Conservation (phyloP, 2,888 invertebrate genomes). For the Cephus rjabovi region DNA sequence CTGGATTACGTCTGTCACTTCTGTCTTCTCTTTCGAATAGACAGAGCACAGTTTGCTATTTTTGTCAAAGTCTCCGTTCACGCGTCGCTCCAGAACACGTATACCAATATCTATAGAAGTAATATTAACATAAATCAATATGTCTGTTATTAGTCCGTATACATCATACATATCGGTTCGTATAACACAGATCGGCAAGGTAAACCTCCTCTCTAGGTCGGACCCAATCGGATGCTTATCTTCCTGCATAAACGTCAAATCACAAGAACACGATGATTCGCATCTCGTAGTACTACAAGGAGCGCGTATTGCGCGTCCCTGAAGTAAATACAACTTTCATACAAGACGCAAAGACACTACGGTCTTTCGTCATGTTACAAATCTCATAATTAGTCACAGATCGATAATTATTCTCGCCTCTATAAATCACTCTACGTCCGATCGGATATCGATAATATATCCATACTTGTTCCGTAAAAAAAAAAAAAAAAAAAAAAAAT, state of each 20-base stretch:
- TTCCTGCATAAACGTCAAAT: background rate
- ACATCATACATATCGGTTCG: too few relatives aligned
- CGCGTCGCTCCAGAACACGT: too few relatives aligned
- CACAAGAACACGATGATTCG: too few relatives aligned
- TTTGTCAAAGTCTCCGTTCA: too few relatives aligned
- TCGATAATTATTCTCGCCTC: background rate
- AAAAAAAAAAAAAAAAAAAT: too few relatives aligned
- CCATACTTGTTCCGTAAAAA: background rate
- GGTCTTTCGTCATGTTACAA: background rate
- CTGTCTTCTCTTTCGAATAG: background rate
- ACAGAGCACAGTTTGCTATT: too few relatives aligned
- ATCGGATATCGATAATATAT: background rate
- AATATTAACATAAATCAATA: background rate
- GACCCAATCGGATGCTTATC: background rate
- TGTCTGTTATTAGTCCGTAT: background rate
- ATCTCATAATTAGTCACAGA: background rate
- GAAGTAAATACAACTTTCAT: background rate
- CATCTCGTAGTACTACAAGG: background rate
- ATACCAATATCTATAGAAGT: background rate
- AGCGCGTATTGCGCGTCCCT: background rate
- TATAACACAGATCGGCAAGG: background rate
- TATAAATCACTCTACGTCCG: background rate
- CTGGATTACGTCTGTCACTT: background rate
- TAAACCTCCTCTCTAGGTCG: conserved; percentile 2
- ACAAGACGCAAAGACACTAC: background rate